Conservation (phyloP, 2,888 invertebrate genomes). For the Malthinus seriepunctatus region DNA sequence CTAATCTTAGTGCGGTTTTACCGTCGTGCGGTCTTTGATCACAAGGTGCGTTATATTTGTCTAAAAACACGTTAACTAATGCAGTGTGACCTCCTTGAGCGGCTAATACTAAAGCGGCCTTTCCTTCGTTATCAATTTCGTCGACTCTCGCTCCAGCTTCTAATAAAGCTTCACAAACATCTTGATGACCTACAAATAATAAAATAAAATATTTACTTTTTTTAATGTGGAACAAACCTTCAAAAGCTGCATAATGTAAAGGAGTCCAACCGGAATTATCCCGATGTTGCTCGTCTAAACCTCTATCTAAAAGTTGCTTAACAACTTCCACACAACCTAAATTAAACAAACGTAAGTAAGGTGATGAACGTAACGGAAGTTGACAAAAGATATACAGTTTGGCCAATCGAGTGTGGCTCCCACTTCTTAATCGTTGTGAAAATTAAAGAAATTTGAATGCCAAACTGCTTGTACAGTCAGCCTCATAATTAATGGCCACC, state of each 20-base stretch:
- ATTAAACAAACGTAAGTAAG: neutral
- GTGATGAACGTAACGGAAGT: no score
- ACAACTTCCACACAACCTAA: constrained; percentile 83
- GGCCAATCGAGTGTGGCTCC: no score
- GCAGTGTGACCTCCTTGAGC: constrained; percentile 85
- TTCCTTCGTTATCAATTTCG: constrained; percentile 90
- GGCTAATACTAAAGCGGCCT: constrained; percentile 83
- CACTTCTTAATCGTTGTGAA: no score
- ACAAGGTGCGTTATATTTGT: constrained; percentile 76
- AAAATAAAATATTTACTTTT: constrained; percentile 32
- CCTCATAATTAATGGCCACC: no score
- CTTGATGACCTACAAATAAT: constrained; percentile 68
- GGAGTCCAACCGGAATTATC: constrained; percentile 98
- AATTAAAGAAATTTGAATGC: no score
- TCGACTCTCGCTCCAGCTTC: constrained; percentile 89
- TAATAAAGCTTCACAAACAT: constrained; percentile 78
- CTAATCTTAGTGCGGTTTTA: constrained; percentile 80
- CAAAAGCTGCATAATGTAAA: constrained; percentile 93
- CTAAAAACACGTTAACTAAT: constrained; percentile 67
- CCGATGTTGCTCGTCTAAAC: constrained; percentile 82
- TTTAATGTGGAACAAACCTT: constrained; percentile 58
- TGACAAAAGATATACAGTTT: no score
- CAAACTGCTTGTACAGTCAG: no score
- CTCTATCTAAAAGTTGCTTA: constrained; percentile 83
- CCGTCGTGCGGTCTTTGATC: constrained; percentile 90